Evolutionary conservation across 1,140 invertebrate species (phyloP).

Genomic region (Hetaerina americana): DNA sequence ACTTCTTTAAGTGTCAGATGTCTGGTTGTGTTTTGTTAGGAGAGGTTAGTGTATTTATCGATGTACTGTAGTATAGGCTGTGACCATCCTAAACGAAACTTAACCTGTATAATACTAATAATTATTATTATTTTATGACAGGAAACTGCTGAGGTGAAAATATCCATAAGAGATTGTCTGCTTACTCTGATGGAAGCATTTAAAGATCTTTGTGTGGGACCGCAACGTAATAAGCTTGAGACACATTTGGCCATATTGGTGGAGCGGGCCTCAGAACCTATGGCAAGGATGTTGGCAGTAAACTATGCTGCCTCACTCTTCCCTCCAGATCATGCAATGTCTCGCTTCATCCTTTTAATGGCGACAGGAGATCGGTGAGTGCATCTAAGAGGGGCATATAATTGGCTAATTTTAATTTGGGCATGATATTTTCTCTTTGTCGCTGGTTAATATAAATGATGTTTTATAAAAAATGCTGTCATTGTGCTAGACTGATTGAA

Average conservation of each 20-base stretch:
- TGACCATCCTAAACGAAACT: too few species aligned
- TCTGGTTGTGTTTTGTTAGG: too few species aligned
- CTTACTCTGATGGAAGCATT: constrained; percentile 42
- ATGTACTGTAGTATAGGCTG: too few species aligned
- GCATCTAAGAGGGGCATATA: too few species aligned
- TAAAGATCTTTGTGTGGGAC: constrained; percentile 10
- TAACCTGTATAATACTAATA: too few species aligned
- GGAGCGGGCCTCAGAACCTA: constrained; percentile 42
- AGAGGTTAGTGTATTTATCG: too few species aligned
- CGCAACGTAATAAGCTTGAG: background rate
- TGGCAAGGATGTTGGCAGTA: constrained; percentile 67
- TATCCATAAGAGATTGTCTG: constrained; percentile 42
- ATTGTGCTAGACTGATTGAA: too few species aligned
- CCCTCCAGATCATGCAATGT: constrained; percentile 62
- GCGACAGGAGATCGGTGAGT: constrained; percentile 69
- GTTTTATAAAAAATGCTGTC: too few species aligned
- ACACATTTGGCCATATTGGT: background rate
- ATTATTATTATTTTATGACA: constrained; percentile 19
- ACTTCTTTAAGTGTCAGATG: too few species aligned
- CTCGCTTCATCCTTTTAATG: constrained; percentile 69
- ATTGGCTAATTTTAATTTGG: too few species aligned
- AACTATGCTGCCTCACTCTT: constrained; percentile 74
- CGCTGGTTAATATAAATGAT: too few species aligned
- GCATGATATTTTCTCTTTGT: too few species aligned
- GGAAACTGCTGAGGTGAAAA: constrained; percentile 36